A percentile compares a stretch with the other conserved stretches of the same genome.
phyloP scores from a whole-genome alignment of 2,888 invertebrate genomes.

The Tenthredo livida region DNA sequence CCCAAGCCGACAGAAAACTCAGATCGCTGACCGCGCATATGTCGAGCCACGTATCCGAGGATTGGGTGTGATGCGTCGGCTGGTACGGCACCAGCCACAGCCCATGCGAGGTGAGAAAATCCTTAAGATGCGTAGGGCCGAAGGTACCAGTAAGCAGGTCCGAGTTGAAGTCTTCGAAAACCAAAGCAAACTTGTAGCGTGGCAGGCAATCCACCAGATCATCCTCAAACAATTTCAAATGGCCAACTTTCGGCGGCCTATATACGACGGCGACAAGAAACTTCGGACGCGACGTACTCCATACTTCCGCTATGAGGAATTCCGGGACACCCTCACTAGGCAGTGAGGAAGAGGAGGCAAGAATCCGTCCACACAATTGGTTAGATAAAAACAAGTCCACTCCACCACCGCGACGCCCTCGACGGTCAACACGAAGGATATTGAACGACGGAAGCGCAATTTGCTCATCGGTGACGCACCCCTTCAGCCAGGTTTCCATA shows the following conservation, averaged over 20 bases:
- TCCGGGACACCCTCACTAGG: neutral
- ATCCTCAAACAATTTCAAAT: neutral
- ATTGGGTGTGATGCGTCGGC: constrained; percentile 21
- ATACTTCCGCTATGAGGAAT: neutral
- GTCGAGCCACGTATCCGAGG: constrained; percentile 23
- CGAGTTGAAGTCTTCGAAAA: neutral
- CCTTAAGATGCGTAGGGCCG: neutral
- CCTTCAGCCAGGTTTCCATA: constrained; percentile 22
- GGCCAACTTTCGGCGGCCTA: neutral
- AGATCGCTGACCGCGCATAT: constrained; percentile 29
- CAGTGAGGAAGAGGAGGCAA: neutral
- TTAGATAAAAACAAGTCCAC: neutral
- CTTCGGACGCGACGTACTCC: neutral
- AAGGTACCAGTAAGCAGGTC: neutral
- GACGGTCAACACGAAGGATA: neutral
- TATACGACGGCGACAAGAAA: neutral
- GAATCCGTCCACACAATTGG: neutral
- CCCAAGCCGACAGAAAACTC: neutral
- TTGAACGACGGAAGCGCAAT: neutral
- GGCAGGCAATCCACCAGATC: neutral
- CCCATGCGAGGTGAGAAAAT: neutral
- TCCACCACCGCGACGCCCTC: neutral
- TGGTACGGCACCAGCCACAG: neutral
- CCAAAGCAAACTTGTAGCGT: neutral
- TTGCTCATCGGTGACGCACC: neutral